phyloP scores from a whole-genome alignment of 1,140 invertebrate genomes.

The Lordiphosa mommai region DNA sequence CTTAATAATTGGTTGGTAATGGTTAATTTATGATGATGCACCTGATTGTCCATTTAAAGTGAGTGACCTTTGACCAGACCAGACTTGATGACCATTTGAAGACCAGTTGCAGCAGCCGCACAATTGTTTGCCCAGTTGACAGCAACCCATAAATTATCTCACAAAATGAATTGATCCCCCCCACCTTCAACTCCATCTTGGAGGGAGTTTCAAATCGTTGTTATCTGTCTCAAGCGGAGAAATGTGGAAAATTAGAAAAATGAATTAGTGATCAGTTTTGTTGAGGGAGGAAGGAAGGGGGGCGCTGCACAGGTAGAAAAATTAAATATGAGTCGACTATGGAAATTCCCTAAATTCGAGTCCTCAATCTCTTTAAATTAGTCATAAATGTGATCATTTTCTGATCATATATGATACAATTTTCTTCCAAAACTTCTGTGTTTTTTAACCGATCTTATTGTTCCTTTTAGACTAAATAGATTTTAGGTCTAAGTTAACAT shows the following conservation, averaged over 20 bases:
- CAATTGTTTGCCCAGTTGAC: slow-evolving; percentile 60
- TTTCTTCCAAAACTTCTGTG: too few relatives aligned
- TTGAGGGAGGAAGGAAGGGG: too few relatives aligned
- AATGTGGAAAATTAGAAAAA: slow-evolving; percentile 71
- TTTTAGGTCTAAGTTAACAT: too few relatives aligned
- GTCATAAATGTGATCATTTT: too few relatives aligned
- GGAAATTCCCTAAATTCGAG: background rate
- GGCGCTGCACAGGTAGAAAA: too few relatives aligned
- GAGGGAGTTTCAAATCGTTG: slow-evolving; percentile 8
- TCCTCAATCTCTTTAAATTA: too few relatives aligned
- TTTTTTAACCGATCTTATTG: too few relatives aligned
- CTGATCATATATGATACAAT: too few relatives aligned
- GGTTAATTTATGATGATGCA: slow-evolving; percentile 62
- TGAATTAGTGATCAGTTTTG: slow-evolving; percentile 54
- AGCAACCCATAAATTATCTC: slow-evolving; percentile 59
- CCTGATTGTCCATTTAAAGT: slow-evolving; percentile 47
- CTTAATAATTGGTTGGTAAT: slow-evolving; percentile 64
- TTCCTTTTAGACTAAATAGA: too few relatives aligned
- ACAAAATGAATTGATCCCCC: slow-evolving; percentile 59
- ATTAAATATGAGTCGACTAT: background rate
- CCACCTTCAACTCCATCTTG: slow-evolving; percentile 10
- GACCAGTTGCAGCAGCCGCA: slow-evolving; percentile 71
- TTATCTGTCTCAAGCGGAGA: slow-evolving; percentile 22
- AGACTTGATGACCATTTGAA: slow-evolving; percentile 38
- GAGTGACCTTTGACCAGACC: slow-evolving; percentile 47